A percentile compares a stretch with the other conserved stretches of the same genome.
Evolutionary conservation across 2,888 invertebrate genomes (phyloP).

Genomic region (Eupithecia abbreviata): DNA sequence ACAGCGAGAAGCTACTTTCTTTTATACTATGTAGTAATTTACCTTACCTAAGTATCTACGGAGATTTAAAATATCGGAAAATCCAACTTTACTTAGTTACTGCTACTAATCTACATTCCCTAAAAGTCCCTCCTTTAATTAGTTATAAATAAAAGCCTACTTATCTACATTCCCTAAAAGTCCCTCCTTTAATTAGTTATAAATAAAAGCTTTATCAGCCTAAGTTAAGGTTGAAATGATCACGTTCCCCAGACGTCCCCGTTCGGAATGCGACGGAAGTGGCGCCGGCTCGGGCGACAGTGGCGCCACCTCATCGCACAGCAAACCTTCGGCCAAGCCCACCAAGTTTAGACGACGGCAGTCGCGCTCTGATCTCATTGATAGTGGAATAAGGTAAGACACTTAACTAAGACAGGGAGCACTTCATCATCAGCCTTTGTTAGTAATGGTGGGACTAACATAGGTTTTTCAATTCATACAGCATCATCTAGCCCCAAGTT

Average conservation of each 20-base stretch:
- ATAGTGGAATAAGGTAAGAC: conserved; percentile 68
- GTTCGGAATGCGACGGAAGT: conserved; percentile 75
- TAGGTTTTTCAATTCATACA: no score
- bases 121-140: not conserved
- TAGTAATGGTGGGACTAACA: no score
- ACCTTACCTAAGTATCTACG: no score
- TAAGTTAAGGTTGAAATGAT: not conserved
- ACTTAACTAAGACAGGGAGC: not conserved
- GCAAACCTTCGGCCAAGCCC: conserved; percentile 69
- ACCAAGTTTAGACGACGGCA: conserved; percentile 71
- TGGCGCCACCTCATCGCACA: conserved; percentile 76
- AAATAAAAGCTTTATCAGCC: not conserved
- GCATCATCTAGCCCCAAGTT: no score
- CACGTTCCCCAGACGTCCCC: conserved; percentile 57
- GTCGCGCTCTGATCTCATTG: conserved; percentile 67
- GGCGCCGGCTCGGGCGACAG: conserved; percentile 77
- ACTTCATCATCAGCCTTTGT: not conserved
- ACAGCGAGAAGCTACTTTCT: no score
- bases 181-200: not conserved
- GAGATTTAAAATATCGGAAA: not conserved
- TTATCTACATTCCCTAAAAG: not conserved
- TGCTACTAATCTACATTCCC: not conserved
- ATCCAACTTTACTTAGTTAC: no score
- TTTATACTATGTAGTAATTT: no score
- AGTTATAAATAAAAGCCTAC: not conserved